Base-by-base conservation (phyloP, 2,797 vertebrate genomes). In the Eupleurogrammus muticus region DNA sequence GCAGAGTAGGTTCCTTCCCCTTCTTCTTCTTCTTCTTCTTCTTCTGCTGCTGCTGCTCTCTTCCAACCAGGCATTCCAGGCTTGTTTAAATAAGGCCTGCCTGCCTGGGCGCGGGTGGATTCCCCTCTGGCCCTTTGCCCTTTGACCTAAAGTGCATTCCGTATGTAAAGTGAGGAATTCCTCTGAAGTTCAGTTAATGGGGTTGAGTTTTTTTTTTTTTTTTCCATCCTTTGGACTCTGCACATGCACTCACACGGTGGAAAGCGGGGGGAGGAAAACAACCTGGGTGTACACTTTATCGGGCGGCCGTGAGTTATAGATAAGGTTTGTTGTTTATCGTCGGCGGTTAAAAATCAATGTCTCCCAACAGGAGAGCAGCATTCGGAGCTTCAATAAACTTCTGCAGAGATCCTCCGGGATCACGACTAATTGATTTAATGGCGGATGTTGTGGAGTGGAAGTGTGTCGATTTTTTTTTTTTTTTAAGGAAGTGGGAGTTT, bases 1-100 rank as follows among this genome's bases (percentile, higher is more conserved):
- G 84, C 66, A 68, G 53, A 71, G 75, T n/a, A 72, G 70, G 79
- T 83, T 81, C 85, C 84, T 82, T 81, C 73, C 56, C 59, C 82
- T 74, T 73, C 80, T 81, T 57, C 82, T 81, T 70, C 60, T 34
- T 60, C n/a, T n/a, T n/a, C 84, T 82, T 81, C 73, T 54, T 57
- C 82, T 74, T 73, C 80, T 81, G 54, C 82, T 81, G 69, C 60
- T 34, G 58, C 75, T 84, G 63, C 86, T 88, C 90, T 92, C 79
- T 60, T 59, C 77, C 81, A 91, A 90, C 91, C 92, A 95, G 91
- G 93, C 93, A 95, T 96, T 94, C 94, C 92, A 90, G 93, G 91
- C 92, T 95, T 96, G 96, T 96, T 96, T 96, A 95, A 96, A 95
- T 95, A 96, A 96, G 94, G 94, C 92, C 89, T 89, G 92, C 92